Conservation (phyloP, 2,888 invertebrate species). For the Phaonia tiefii region DNA sequence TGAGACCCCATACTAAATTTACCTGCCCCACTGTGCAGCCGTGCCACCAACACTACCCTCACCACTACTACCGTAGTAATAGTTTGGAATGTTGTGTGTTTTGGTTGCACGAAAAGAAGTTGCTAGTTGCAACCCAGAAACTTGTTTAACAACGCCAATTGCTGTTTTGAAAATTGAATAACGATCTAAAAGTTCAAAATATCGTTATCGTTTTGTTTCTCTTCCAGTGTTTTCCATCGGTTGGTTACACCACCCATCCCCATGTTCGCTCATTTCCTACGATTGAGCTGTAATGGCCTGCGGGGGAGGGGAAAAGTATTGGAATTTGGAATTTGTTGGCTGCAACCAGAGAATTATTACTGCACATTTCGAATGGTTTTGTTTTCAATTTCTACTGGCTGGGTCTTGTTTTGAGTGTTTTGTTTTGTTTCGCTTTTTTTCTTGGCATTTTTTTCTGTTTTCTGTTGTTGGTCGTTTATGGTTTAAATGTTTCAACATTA, state of each 20-base stretch:
- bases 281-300: slow-evolving; percentile 31
- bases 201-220: slow-evolving; percentile 34
- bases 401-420: not conserved
- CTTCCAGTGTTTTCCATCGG: slow-evolving; percentile 23
- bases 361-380: slow-evolving; percentile 29
- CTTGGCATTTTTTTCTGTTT: slow-evolving; percentile 11
- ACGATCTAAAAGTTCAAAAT: slow-evolving; percentile 50
- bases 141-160: slow-evolving; percentile 23
- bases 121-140: slow-evolving; percentile 35
- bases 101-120: not conserved
- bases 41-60: too few relatives aligned
- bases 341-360: slow-evolving; percentile 37
- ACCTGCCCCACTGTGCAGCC: too few relatives aligned
- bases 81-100: slow-evolving; percentile 43
- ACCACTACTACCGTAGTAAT: too few relatives aligned
- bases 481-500: slow-evolving; percentile 49
- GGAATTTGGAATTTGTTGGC: slow-evolving; percentile 21
- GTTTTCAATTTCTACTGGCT: slow-evolving; percentile 14
- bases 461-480: slow-evolving; percentile 16
- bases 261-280: too few relatives aligned
- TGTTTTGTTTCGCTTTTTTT: not conserved
- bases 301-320: too few relatives aligned
- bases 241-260: not conserved
- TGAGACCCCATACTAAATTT: too few relatives aligned
- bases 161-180: slow-evolving; percentile 59